phyloP scores from a whole-genome alignment of 1,140 invertebrate species.

The Eufriesea mexicana region DNA sequence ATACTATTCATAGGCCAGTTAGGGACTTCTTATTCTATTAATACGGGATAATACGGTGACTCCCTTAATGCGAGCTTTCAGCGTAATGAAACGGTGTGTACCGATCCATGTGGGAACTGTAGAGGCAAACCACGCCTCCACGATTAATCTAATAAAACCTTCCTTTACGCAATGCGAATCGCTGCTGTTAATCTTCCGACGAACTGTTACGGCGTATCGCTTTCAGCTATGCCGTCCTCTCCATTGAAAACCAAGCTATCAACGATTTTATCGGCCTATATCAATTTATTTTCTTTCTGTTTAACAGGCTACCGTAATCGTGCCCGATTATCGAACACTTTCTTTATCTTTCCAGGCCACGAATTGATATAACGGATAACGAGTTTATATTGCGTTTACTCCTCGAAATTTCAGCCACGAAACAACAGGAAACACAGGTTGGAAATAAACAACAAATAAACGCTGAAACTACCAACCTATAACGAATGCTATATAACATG shows the following conservation, averaged over 20 bases:
- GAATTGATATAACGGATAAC: neutral
- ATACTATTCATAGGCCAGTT: neutral
- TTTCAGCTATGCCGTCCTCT: neutral
- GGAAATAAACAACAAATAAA: neutral
- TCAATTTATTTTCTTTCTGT: neutral
- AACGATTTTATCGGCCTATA: neutral
- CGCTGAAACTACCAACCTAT: too few relatives aligned
- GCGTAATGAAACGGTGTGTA: conserved; percentile 21
- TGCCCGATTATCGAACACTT: neutral
- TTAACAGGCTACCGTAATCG: neutral
- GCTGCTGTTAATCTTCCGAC: neutral
- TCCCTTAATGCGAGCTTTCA: conserved; percentile 14
- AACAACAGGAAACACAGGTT: neutral
- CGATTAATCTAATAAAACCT: conserved; percentile 38
- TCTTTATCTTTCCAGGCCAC: neutral
- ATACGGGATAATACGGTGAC: neutral
- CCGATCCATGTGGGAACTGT: conserved; percentile 8
- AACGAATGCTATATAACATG: too few relatives aligned
- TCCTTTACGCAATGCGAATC: conserved; percentile 31
- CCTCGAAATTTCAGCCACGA: neutral
- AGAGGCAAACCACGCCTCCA: conserved; percentile 14
- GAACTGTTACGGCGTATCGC: neutral
- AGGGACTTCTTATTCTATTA: conserved; percentile 13
- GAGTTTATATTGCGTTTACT: neutral
- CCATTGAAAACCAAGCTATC: neutral